phyloP scores from a whole-genome alignment of 1,140 invertebrate species.

The Pseudomyrmex flavicornis region DNA sequence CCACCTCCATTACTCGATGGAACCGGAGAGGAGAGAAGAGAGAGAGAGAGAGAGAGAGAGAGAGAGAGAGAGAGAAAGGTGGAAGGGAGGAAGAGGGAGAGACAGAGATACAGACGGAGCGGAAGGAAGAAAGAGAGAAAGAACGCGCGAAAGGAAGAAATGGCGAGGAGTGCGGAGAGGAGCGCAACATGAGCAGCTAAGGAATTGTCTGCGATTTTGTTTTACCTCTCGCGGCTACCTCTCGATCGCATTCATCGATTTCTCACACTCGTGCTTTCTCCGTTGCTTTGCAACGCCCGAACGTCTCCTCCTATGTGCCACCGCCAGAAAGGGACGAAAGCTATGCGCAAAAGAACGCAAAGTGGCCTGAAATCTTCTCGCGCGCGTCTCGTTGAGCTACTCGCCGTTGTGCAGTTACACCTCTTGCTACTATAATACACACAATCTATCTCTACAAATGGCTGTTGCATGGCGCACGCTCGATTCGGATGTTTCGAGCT shows the following conservation, averaged over 20 bases:
- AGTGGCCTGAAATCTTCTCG: conserved; percentile 73
- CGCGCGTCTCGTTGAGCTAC: conserved; percentile 67
- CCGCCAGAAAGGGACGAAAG: conserved; percentile 46
- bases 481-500: conserved; percentile 61
- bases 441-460: conserved; percentile 64
- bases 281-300: conserved; percentile 42
- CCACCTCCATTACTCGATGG: conserved; percentile 78
- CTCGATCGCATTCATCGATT: conserved; percentile 85
- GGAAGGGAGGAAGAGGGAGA: conserved; percentile 26
- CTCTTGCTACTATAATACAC: conserved; percentile 34
- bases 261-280: conserved; percentile 81
- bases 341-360: conserved; percentile 69
- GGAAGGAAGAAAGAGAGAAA: conserved; percentile 7
- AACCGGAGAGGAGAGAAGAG: conserved; percentile 42
- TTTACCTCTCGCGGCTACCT: conserved; percentile 77
- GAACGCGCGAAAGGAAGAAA: conserved; percentile 42
- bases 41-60: conserved; percentile 13
- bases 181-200: conserved; percentile 71
- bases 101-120: conserved; percentile 29
- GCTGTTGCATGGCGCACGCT: conserved; percentile 30
- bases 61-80: neutral
- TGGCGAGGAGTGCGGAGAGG: conserved; percentile 50
- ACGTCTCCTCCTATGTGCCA: conserved; percentile 58
- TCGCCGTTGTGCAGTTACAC: conserved; percentile 57
- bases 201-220: conserved; percentile 81